Conservation (phyloP, 2,888 invertebrate species). For the Limenitis camilla region DNA sequence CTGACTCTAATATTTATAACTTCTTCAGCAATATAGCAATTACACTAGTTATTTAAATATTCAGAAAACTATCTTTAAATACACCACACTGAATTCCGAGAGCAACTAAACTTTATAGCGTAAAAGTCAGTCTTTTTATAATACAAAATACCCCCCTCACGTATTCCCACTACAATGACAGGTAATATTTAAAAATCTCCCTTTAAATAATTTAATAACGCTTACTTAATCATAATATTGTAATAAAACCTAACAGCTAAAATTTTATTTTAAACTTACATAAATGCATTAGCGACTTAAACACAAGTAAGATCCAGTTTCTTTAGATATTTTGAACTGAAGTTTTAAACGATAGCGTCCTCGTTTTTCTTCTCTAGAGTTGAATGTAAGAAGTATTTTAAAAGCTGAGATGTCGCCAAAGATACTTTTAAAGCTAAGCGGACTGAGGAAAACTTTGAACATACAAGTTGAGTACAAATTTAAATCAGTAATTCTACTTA, state of each 20-base stretch:
- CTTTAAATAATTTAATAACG: neutral
- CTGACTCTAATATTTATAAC: too few relatives aligned
- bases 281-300: neutral
- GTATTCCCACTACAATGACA: too few relatives aligned
- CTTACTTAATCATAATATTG: too few relatives aligned
- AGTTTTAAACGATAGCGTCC: constrained; percentile 14
- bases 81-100: too few relatives aligned
- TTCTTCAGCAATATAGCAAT: too few relatives aligned
- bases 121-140: too few relatives aligned
- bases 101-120: too few relatives aligned
- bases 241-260: too few relatives aligned
- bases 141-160: too few relatives aligned
- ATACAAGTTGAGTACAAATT: constrained; percentile 14
- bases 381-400: constrained; percentile 20
- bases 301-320: neutral
- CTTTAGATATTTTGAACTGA: constrained; percentile 13
- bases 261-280: neutral
- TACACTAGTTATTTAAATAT: too few relatives aligned
- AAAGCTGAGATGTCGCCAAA: constrained; percentile 21
- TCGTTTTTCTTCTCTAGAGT: constrained; percentile 18
- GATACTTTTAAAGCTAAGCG: constrained; percentile 20
- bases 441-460: constrained; percentile 16
- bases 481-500: constrained; percentile 9
- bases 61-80: too few relatives aligned
- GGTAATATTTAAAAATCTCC: too few relatives aligned